Evolutionary conservation across 1,140 invertebrate species (phyloP).

Genomic region (Heliconius congener): DNA sequence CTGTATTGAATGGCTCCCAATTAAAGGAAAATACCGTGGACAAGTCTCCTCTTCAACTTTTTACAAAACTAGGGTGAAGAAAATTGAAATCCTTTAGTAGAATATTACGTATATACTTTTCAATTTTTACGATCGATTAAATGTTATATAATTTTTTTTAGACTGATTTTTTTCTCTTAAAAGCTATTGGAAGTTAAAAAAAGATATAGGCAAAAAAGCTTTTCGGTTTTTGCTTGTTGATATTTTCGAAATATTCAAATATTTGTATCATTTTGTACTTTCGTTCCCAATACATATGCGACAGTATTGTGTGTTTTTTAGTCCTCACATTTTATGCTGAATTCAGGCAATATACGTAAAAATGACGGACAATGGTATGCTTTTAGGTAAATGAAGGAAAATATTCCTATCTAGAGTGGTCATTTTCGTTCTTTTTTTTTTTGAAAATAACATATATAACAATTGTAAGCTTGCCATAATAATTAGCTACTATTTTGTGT

Average conservation of each 20-base stretch:
- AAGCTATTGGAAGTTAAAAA: not conserved
- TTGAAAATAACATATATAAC: not conserved
- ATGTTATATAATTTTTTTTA: not conserved
- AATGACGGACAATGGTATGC: slow-evolving; percentile 31
- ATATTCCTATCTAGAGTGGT: slow-evolving; percentile 31
- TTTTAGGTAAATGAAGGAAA: slow-evolving; percentile 38
- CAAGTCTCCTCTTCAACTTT: slow-evolving; percentile 3
- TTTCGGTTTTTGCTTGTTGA: not conserved
- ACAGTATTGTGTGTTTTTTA: slow-evolving; percentile 33
- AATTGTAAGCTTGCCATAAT: not conserved
- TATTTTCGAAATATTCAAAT: slow-evolving; percentile 30
- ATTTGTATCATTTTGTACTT: slow-evolving; percentile 15
- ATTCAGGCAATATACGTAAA: slow-evolving; percentile 29
- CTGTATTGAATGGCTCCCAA: slow-evolving; percentile 64
- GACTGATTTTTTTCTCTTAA: not conserved
- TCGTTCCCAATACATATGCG: slow-evolving; percentile 29
- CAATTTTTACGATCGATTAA: not conserved
- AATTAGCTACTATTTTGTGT: not conserved
- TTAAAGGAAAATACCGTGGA: slow-evolving; percentile 47
- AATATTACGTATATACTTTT: not conserved
- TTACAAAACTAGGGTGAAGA: not conserved
- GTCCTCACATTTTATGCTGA: slow-evolving; percentile 32
- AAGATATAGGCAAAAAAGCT: not conserved
- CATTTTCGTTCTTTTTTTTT: not conserved
- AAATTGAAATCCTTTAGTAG: not conserved